A percentile compares a stretch with the other conserved stretches of the same genome.
phyloP scores from a whole-genome alignment of 2,113 vertebrate species.

The Parotia lawesii region DNA sequence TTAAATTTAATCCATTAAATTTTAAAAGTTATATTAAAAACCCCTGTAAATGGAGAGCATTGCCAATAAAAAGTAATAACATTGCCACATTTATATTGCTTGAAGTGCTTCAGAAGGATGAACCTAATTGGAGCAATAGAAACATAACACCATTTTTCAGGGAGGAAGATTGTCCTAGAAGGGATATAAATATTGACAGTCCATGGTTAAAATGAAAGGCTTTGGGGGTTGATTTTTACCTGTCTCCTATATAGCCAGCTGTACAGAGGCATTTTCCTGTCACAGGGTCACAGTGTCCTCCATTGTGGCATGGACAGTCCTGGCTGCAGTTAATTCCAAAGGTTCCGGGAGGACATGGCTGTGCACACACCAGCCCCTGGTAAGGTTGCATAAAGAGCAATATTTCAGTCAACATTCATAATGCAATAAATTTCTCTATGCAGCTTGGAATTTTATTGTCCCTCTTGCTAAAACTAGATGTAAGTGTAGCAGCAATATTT shows the following conservation, averaged over 20 bases:
- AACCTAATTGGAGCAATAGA: conserved; percentile 37
- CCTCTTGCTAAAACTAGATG: background rate
- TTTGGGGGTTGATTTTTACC: conserved; percentile 72
- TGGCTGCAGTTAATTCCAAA: conserved; percentile 95
- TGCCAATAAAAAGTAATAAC: conserved; percentile 54
- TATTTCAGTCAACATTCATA: conserved; percentile 25
- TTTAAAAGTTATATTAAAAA: conserved; percentile 53
- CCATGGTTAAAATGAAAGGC: background rate
- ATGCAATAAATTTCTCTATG: background rate
- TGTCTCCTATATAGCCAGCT: conserved; percentile 91
- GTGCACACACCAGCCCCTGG: conserved; percentile 94
- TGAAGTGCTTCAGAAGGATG: conserved; percentile 41
- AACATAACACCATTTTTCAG: conserved; percentile 16
- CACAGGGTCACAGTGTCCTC: conserved; percentile 92
- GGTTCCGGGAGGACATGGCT: conserved; percentile 90
- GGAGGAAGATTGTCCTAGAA: background rate
- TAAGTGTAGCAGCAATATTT: background rate
- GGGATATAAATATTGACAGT: background rate
- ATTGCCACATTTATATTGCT: conserved; percentile 39
- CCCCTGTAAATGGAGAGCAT: conserved; percentile 31
- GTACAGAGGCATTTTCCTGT: conserved; percentile 90
- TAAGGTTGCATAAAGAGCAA: conserved; percentile 24
- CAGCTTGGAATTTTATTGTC: conserved; percentile 4
- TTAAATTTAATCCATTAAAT: conserved; percentile 71
- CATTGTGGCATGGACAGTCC: conserved; percentile 93